Percentiles rank a stretch among this genome's conserved stretches.
Conservation (phyloP, 1,140 invertebrate genomes). For the Drosophila navojoa region DNA sequence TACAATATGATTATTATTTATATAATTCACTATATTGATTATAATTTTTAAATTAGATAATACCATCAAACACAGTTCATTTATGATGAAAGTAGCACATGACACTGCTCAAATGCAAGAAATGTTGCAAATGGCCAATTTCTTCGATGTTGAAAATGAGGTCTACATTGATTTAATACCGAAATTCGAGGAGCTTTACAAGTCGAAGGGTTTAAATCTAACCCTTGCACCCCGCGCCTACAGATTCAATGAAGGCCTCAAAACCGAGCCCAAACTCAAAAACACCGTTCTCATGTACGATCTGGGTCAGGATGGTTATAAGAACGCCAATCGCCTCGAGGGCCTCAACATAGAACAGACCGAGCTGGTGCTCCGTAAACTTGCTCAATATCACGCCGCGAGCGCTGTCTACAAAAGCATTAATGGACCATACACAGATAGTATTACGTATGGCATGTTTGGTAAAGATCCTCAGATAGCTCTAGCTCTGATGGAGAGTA, state of each 20-base stretch:
- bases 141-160: constrained; percentile 63
- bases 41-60: constrained; percentile 40
- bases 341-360: constrained; percentile 85
- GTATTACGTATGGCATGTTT: constrained; percentile 44
- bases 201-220: constrained; percentile 57
- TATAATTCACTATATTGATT: not conserved
- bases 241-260: constrained; percentile 32
- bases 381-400: constrained; percentile 86
- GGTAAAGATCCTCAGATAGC: constrained; percentile 10
- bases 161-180: constrained; percentile 64
- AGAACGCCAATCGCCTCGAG: constrained; percentile 85
- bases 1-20: not conserved
- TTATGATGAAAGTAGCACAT: constrained; percentile 73
- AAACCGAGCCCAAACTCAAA: constrained; percentile 43
- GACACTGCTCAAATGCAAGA: constrained; percentile 57
- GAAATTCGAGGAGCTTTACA: constrained; percentile 60
- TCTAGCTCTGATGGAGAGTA: constrained; percentile 36
- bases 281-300: constrained; percentile 84
- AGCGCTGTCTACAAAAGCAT: constrained; percentile 42
- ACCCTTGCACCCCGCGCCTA: constrained; percentile 57
- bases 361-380: constrained; percentile 84
- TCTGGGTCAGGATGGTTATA: constrained; percentile 84
- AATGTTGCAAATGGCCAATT: constrained; percentile 58
- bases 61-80: constrained; percentile 43
- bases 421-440: constrained; percentile 48